Percentiles rank a stretch among this genome's conserved stretches.
Conservation (phyloP, 2,113 vertebrate genomes). For the Ibidorhyncha struthersii region DNA sequence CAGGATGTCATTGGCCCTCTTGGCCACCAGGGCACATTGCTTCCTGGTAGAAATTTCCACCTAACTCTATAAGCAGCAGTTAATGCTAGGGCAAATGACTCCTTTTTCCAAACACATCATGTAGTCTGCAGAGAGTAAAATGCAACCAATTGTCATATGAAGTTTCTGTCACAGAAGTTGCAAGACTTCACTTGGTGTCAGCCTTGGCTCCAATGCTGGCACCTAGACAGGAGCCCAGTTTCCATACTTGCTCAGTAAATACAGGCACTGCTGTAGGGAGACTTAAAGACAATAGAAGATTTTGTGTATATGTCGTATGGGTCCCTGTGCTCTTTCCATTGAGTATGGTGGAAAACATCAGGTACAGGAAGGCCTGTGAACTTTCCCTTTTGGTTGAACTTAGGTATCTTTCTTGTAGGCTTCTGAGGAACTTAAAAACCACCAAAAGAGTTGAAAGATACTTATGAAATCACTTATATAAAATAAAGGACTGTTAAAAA, state of each 20-base stretch:
- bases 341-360: not conserved
- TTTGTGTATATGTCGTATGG: accelerated
- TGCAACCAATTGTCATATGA: not conserved
- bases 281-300: not conserved
- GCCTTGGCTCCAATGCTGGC: not conserved
- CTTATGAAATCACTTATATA: not conserved
- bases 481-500: not conserved
- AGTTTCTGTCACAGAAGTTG: not conserved
- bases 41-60: not conserved
- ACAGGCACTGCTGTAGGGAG: not conserved
- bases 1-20: no score
- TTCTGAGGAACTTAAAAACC: not conserved
- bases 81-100: not conserved
- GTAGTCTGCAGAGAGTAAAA: not conserved
- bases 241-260: not conserved
- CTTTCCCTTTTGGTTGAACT: not conserved
- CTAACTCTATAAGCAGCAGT: not conserved
- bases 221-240: not conserved
- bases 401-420: not conserved
- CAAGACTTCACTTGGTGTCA: not conserved
- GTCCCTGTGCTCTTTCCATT: not conserved
- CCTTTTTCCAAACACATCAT: not conserved
- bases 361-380: not conserved
- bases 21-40: no score
- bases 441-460: not conserved